Evolutionary conservation across 2,888 invertebrate species (phyloP), one percentile per base, ranked within the genome.

Genomic region (Ecliptopera silaceata): DNA sequence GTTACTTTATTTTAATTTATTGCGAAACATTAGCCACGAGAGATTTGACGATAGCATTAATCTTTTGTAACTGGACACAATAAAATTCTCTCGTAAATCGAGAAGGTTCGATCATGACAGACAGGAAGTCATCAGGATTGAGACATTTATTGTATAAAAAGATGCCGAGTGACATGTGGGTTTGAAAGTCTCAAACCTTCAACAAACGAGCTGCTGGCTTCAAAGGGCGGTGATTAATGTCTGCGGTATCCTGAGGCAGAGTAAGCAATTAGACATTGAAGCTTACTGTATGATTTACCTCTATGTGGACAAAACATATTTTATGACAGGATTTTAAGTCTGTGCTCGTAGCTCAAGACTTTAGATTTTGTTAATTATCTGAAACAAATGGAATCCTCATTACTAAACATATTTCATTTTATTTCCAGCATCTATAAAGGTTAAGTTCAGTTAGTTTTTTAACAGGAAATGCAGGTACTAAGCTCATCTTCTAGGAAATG

Each of bases 1-100:
- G 88, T 88, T 88, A 88, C 81, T 88, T 88, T 87, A 88, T 85
- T 81, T 77, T 87, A 88, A 90, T 90, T 88, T 90, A 90, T 88
- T 86, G 88, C 86, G 77, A 78, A 80, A 82, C 82, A 78, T 71
- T 13, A 71, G 74, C 77, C 77, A 77, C 77, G 72, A 75, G 73
- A 75, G 71, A 78, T 77, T 84, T 82, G 81, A 84, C 74, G 82
- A 86, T 80, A 79, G 63, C 84, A 88, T 89, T 84, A 87, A 88
- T 89, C 85, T 86, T 78, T 69, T 65, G 76, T 86, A 86, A 88
- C 79, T 74, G 82, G 78, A 71, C 68, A 77, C 74, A 74, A 80
- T 82, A 81, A 83, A 84, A 80, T 55, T 47, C 39, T 66, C 66
- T 74, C 75, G 72, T 75, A 71, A 81, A 61, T 67, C 54, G 65